A percentile compares a stretch with the other conserved stretches of the same genome.
phyloP scores from a whole-genome alignment of 92 coral and sea anemone genomes.

The Heteractis magnifica region DNA sequence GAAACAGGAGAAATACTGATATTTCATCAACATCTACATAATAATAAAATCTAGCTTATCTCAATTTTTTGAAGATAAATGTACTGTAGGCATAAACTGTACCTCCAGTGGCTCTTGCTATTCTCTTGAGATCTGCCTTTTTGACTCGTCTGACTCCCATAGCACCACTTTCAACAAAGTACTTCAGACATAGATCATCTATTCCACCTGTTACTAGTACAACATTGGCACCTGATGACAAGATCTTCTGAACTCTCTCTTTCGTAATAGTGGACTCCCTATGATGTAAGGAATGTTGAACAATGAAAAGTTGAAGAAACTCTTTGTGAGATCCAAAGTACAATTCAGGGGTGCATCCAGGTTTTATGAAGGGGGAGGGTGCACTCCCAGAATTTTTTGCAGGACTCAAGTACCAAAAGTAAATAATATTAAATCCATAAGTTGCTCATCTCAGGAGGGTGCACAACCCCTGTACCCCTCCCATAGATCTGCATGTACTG shows the following conservation, averaged over 20 bases:
- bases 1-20: too few species aligned
- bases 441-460: too few species aligned
- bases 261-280: constrained; percentile 95
- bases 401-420: too few species aligned
- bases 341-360: background rate
- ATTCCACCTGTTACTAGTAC: constrained; percentile 93
- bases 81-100: background rate
- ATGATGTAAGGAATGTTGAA: background rate
- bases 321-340: background rate
- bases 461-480: background rate
- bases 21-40: too few species aligned
- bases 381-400: too few species aligned
- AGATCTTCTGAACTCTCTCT: constrained; percentile 85
- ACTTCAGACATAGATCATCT: constrained; percentile 94
- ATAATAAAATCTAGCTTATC: too few species aligned
- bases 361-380: too few species aligned
- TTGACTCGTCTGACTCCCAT: constrained; percentile 94
- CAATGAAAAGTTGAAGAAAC: background rate
- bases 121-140: constrained; percentile 95
- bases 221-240: constrained; percentile 95
- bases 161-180: constrained; percentile 97
- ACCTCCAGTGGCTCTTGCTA: constrained; percentile 97
- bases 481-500: too few species aligned
- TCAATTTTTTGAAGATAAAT: background rate
- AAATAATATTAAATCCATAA: too few species aligned